Evolutionary conservation across 2,113 vertebrate species (phyloP), one percentile per base, ranked within the genome.

Genomic region (Onychorhynchus coronatus): DNA sequence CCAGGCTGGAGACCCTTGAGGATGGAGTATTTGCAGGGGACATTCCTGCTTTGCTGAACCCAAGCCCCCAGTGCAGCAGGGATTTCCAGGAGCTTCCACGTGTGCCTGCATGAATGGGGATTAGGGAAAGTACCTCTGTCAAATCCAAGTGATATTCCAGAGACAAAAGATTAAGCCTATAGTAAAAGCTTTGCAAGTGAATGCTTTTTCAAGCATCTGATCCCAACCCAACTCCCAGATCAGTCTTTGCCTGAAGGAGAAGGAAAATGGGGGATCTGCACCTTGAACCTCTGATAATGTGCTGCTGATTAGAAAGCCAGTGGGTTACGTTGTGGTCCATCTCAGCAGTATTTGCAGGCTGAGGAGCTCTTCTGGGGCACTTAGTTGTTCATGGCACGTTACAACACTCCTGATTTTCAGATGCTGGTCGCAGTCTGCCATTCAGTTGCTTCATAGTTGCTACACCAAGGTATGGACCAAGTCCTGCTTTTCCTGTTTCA

Each of bases 401-500:
- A 88, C 96, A 93, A 96, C 91, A 97, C 65, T 70, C 49, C 22
- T 5, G 4, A 56, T 84, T 88, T 88, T 74, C 87, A 89, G 80
- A 82, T 62, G 52, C 86, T 91, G 88, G 66, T 85, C 76, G 58
- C 63, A 70, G 6, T 53, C 62, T 91, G 91, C 92, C 44, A 61
- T 95, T 96, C 75, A 41, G 74, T 97, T 97, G 91, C 97, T 90
- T 97, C 95, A 97, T 66, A 66, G 63, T 95, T 95, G 93, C 91
- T 95, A 93, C 95, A 96, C 61, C 90, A 88, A 95, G 68, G 67
- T 89, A 96, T 96, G 95, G 90, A 82, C 91, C 81, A 95, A 92
- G 93, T 85, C 93, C 78, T 75, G 73, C 90, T 93, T 94, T 97
- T 97, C 97, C 97, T 97, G 95, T 97, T 96, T 93, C 91, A 95